Evolutionary conservation across 1,140 invertebrate species (phyloP).

Genomic region (Aphidius ervi): DNA sequence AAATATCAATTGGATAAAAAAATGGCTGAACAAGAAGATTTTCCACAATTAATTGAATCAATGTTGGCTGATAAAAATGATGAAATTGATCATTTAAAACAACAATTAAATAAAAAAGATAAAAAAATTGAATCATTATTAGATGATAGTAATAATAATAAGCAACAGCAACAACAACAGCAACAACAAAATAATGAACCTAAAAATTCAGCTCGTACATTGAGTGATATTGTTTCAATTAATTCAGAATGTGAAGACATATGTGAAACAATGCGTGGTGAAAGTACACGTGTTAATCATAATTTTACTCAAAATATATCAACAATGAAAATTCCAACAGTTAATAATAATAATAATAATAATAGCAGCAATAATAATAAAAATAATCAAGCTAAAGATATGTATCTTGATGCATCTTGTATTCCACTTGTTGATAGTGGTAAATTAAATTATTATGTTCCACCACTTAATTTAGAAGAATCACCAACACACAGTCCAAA

Average conservation of each 20-base stretch:
- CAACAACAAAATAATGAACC: slow-evolving; percentile 29
- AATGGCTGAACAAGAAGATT: slow-evolving; percentile 39
- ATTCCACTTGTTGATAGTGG: slow-evolving; percentile 6
- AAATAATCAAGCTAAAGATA: slow-evolving; percentile 20
- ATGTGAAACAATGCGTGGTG: slow-evolving; percentile 38
- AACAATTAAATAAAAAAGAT: slow-evolving; percentile 53
- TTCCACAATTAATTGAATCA: slow-evolving; percentile 60
- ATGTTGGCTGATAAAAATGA: slow-evolving; percentile 66
- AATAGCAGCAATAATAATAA: slow-evolving; percentile 16
- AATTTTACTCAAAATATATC: slow-evolving; percentile 28
- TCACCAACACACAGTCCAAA: neutral
- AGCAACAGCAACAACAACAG: slow-evolving; percentile 42
- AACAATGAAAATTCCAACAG: slow-evolving; percentile 28
- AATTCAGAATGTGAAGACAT: slow-evolving; percentile 63
- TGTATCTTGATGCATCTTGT: slow-evolving; percentile 24
- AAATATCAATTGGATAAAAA: slow-evolving; percentile 52
- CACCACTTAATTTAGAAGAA: slow-evolving; percentile 31
- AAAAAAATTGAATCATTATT: slow-evolving; percentile 50
- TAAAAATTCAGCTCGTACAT: slow-evolving; percentile 60
- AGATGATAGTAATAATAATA: slow-evolving; percentile 56
- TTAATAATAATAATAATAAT: neutral
- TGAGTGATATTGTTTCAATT: slow-evolving; percentile 68
- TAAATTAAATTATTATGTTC: slow-evolving; percentile 21
- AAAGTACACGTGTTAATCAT: slow-evolving; percentile 15
- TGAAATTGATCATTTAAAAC: slow-evolving; percentile 61